Percentiles rank a stretch among this genome's conserved stretches.
These are phyloP conservation scores for Acanthaster planci DNA, from an alignment of 35 echinoderm and acorn worm species.

Conservation along the genomic window DNA sequence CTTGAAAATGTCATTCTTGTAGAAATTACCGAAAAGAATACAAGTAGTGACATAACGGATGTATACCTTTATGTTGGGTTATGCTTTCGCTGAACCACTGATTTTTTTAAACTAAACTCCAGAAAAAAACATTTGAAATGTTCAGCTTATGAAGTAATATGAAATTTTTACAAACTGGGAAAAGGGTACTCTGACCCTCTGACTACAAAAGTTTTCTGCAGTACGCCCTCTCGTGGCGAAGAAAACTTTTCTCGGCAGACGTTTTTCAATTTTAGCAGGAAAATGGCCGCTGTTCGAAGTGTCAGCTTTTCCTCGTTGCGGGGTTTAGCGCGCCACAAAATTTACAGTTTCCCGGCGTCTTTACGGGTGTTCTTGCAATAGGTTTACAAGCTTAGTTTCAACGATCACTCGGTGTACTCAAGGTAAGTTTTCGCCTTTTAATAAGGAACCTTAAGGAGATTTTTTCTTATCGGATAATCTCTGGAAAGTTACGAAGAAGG, in stretches of 20 bases:
- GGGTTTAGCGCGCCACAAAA: neutral
- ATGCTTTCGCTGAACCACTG: too few species aligned
- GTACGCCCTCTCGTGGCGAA: neutral
- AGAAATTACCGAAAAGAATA: too few species aligned
- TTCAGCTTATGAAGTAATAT: too few species aligned
- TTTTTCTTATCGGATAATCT: neutral
- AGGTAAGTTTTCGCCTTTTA: neutral
- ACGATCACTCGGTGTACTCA: neutral
- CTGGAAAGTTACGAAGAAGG: neutral
- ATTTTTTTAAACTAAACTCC: too few species aligned
- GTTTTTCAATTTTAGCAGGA: neutral
- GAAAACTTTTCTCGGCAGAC: constrained; percentile 22
- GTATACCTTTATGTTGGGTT: too few species aligned
- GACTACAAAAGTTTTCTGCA: neutral
- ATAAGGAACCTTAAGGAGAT: neutral
- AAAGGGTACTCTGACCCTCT: too few species aligned
- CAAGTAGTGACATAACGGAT: too few species aligned
- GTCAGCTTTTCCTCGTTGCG: neutral
- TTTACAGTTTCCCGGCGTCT: neutral
- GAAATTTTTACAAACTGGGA: too few species aligned
- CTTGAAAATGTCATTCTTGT: too few species aligned
- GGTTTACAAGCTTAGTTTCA: neutral
- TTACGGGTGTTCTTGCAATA: neutral
- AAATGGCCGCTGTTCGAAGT: constrained; percentile 1
- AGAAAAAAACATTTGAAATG: too few species aligned